These are phyloP conservation scores for Hipposideros armiger DNA, from an alignment of 2,113 vertebrate species.

Conservation along the genomic window DNA sequence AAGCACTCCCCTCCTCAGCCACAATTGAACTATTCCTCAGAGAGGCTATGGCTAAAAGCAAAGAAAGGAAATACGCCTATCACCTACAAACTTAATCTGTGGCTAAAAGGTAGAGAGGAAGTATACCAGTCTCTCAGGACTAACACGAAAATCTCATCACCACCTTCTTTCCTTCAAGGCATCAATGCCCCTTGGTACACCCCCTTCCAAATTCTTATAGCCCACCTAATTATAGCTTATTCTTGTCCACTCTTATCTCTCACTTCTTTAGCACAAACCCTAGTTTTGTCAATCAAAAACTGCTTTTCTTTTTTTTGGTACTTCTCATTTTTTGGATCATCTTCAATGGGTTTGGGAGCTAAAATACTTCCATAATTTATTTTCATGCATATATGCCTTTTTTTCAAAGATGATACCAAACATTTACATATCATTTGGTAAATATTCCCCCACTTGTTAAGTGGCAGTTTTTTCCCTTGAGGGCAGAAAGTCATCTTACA, in stretches of 20 bases:
- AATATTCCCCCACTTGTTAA: not conserved
- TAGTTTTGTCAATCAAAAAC: not conserved
- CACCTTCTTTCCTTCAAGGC: not conserved
- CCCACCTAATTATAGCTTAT: not conserved
- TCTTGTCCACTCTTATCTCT: not conserved
- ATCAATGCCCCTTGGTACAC: not conserved
- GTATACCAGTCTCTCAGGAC: not conserved
- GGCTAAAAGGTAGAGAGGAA: not conserved
- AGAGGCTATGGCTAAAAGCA: not conserved
- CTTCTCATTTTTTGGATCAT: not conserved
- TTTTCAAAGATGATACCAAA: not conserved
- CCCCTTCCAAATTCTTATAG: rapidly evolving
- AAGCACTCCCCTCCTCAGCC: not conserved
- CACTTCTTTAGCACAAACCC: not conserved
- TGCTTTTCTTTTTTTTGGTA: not conserved
- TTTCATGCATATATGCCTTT: not conserved
- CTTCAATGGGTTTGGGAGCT: not conserved
- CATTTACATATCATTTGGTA: not conserved
- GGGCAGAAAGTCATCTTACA: not conserved
- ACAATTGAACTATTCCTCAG: not conserved
- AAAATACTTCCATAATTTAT: not conserved
- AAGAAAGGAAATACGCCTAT: not conserved
- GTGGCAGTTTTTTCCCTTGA: not conserved
- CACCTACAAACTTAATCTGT: not conserved
- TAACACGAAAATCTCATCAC: not conserved